Percentiles rank a stretch among this genome's conserved stretches.
Conservation (phyloP, 2,888 invertebrate species). For the Arctia plantaginis region DNA sequence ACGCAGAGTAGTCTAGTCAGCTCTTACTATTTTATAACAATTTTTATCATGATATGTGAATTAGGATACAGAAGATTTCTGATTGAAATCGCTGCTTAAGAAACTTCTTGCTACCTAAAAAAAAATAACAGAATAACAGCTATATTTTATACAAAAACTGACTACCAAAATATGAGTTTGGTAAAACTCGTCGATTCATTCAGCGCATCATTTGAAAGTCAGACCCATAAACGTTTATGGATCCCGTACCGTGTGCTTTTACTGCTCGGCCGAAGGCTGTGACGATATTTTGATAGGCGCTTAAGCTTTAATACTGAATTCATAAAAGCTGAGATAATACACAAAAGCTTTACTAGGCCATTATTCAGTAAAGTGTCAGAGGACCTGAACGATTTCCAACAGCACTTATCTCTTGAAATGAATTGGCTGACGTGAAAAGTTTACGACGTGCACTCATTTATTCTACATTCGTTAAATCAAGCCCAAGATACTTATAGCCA, state of each 20-base stretch:
- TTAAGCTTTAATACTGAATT: constrained; percentile 17
- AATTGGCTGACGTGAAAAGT: not conserved
- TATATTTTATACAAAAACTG: not conserved
- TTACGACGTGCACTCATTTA: not conserved
- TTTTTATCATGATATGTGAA: not conserved
- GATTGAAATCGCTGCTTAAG: not conserved
- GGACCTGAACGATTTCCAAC: constrained; percentile 2
- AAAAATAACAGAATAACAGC: not conserved
- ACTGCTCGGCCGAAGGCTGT: not conserved
- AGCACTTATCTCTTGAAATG: not conserved
- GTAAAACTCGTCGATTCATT: not conserved
- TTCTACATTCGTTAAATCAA: not conserved
- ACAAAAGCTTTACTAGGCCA: not conserved
- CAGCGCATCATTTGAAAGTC: not conserved
- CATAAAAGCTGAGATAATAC: constrained; percentile 19
- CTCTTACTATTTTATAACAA: not conserved
- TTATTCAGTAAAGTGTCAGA: constrained; percentile 1
- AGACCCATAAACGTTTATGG: not conserved
- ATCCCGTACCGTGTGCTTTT: not conserved
- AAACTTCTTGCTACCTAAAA: not conserved
- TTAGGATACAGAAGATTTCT: not conserved
- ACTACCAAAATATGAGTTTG: not conserved
- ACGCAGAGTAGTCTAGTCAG: not conserved
- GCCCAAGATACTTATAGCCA: not conserved
- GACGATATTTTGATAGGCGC: constrained; percentile 17